Evolutionary conservation across 2,113 vertebrate species (phyloP), one percentile per base, ranked within the genome.

Genomic region (Orcinus orca): DNA sequence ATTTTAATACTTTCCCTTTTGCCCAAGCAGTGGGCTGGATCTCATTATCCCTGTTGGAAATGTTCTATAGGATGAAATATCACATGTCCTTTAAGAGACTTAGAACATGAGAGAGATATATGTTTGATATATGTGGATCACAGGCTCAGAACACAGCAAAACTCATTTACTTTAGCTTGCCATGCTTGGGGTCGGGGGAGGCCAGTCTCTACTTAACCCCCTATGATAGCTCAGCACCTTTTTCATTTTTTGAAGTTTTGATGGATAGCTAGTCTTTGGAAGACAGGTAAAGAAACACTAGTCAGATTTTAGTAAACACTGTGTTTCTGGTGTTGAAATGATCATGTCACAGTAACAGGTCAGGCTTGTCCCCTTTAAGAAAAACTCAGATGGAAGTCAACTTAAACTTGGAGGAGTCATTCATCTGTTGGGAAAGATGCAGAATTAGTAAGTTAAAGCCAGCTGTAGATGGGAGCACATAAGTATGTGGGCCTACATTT

Each of bases 401-500:
- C 71, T 90, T 92, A n/a, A 79, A 80, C 60, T 71, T 77, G 33
- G 88, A 95, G 79, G 67, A 94, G 13, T 47, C 84, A 53, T 94
- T 73, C n/a, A 17, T 96, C 63, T 93, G 67, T 63, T 77, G 62
- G 92, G 73, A 94, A 85, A 92, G 55, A 70, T 86, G 89, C 74
- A 86, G 96, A 92, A 68, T 76, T 38, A 53, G 65, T 62, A 41
- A 90, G 88, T 93, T 83, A 94, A 84, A 93, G 44, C 62, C 67
- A 68, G 83, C 85, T 21, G 2, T 65, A 95, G 89, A n/a, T 67
- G 82, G 71, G 79, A 95, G 74, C 83, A 63, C n/a, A 33, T 12
- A 62, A 85, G 82, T 47, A 47, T 80, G 26, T 93, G 62, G n/a
- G 87, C 94, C 92, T 92, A 71, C 95, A 92, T 93, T 95, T 90